Evolutionary conservation across 2,888 invertebrate species (phyloP).

Genomic region (Drosophila multiciliata): DNA sequence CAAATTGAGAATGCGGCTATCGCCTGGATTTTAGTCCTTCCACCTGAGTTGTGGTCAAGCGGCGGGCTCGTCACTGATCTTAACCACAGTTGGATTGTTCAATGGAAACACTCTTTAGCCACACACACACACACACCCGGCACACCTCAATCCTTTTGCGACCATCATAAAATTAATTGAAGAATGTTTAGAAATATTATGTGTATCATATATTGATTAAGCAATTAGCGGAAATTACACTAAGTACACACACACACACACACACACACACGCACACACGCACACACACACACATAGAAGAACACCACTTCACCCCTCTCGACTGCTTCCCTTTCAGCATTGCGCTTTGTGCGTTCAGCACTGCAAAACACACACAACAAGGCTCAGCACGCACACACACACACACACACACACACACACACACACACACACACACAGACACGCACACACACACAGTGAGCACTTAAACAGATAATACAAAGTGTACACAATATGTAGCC

Average conservation of each 20-base stretch:
- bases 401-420: conserved; percentile 7
- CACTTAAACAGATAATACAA: conserved; percentile 7
- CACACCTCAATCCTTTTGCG: neutral
- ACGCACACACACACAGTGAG: neutral
- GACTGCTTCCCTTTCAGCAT: conserved; percentile 13
- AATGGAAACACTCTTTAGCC: neutral
- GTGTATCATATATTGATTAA: conserved; percentile 66
- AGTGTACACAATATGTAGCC: conserved; percentile 28
- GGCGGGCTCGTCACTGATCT: conserved; percentile 11
- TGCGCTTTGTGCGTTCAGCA: conserved; percentile 45
- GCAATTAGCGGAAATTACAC: conserved; percentile 72
- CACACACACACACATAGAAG: neutral
- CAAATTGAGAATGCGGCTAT: conserved; percentile 30
- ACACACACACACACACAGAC: conserved; percentile 4
- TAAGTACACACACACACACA: conserved; percentile 40
- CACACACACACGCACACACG: neutral
- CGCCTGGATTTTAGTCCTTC: neutral
- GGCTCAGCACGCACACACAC: conserved; percentile 52
- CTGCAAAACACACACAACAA: conserved; percentile 8
- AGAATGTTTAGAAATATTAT: conserved; percentile 15
- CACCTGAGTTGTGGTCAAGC: neutral
- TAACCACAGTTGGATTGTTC: neutral
- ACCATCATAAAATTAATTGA: conserved; percentile 50
- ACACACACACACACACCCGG: too few relatives aligned
- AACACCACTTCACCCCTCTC: neutral